Evolutionary conservation across 2,113 vertebrate genomes (phyloP).

Genomic region (Cyanoramphus novaezelandiae): DNA sequence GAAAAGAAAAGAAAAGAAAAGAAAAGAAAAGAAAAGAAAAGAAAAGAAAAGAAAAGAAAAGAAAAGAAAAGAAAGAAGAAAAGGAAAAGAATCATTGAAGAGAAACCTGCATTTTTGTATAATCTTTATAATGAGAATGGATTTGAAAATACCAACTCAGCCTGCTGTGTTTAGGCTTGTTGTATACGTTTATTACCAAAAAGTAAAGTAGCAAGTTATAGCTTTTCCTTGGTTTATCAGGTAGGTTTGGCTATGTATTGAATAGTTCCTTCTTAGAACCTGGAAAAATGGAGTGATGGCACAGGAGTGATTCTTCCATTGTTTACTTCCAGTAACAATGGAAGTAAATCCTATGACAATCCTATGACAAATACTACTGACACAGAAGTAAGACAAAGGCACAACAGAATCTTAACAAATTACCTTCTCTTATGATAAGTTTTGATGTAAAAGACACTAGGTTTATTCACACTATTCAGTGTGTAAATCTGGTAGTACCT

Average conservation of each 20-base stretch:
- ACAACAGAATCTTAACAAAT: background rate
- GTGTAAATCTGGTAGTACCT: background rate
- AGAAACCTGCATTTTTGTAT: background rate
- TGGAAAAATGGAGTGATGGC: background rate
- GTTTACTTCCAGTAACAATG: background rate
- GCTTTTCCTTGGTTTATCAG: background rate
- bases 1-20: background rate
- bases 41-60: background rate
- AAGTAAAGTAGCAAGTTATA: background rate
- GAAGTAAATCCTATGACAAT: background rate
- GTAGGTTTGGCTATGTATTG: background rate
- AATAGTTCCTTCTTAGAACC: background rate
- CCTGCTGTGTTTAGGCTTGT: background rate
- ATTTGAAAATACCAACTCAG: background rate
- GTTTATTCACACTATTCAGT: background rate
- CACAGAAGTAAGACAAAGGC: background rate
- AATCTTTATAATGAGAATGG: background rate
- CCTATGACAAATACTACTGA: background rate
- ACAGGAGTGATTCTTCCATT: background rate
- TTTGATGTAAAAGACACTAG: background rate
- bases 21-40: too few relatives aligned
- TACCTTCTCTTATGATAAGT: background rate
- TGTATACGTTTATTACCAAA: background rate
- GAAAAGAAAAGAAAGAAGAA: background rate
- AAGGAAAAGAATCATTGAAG: background rate